Evolutionary conservation across 2,113 vertebrate genomes (phyloP).

Genomic region (Archilochus colubris): DNA sequence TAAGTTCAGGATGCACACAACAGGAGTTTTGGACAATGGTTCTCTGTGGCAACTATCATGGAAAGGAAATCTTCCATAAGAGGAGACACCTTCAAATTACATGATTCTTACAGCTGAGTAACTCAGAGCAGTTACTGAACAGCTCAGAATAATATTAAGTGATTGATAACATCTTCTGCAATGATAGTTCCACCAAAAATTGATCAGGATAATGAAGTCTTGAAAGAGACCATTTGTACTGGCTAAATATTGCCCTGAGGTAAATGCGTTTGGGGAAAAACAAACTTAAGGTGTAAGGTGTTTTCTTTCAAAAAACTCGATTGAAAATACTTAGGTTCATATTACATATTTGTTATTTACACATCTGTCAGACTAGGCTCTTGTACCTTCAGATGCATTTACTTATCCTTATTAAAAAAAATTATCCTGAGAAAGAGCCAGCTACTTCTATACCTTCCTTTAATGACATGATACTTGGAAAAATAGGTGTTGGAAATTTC

Average conservation of each 20-base stretch:
- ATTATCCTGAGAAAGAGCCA: background rate
- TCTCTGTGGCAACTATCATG: background rate
- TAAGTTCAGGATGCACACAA: background rate
- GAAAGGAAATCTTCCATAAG: background rate
- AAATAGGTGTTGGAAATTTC: background rate
- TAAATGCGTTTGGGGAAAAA: background rate
- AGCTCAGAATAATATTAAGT: background rate
- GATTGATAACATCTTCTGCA: background rate
- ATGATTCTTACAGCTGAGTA: rapidly evolving
- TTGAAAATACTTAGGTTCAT: background rate
- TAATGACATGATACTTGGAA: background rate
- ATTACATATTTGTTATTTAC: background rate
- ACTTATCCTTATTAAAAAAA: background rate
- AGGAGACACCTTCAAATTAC: background rate
- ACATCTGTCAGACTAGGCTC: background rate
- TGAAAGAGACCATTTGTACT: background rate
- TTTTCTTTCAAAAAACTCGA: background rate
- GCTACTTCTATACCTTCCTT: background rate
- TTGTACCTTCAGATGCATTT: background rate
- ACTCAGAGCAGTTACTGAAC: background rate
- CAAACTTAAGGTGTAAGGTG: background rate
- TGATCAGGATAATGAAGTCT: background rate
- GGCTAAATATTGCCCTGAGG: background rate
- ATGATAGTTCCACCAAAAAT: background rate
- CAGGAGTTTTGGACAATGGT: background rate